Evolutionary conservation across 2,113 vertebrate species (phyloP).

Genomic region (Galemys pyrenaicus): DNA sequence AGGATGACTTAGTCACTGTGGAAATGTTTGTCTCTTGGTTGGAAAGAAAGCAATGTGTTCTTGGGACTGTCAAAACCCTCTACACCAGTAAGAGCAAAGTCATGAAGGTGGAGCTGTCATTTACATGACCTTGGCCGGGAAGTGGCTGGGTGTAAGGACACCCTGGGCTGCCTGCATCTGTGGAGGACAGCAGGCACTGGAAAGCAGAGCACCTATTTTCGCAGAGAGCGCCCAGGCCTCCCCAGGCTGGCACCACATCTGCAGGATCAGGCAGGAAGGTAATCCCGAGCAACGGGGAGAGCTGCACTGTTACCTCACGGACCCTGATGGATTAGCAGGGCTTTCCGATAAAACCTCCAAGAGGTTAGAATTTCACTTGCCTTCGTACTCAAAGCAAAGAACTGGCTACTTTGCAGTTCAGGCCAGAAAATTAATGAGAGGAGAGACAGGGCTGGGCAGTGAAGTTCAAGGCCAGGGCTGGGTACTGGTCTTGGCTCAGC

Average conservation of each 20-base stretch:
- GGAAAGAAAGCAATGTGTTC: background rate
- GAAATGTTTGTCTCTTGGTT: background rate
- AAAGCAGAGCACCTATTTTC: background rate
- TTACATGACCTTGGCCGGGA: background rate
- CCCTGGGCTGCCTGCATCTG: background rate
- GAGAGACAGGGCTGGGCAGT: background rate
- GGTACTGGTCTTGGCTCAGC: background rate
- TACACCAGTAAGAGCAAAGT: background rate
- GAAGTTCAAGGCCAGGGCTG: background rate
- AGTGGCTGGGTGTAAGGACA: background rate
- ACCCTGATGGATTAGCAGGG: slow-evolving; percentile 57
- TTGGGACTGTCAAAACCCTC: background rate
- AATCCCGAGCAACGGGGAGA: background rate
- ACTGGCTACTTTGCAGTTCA: background rate
- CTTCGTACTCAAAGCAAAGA: background rate
- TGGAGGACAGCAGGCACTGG: background rate
- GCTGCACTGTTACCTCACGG: slow-evolving; percentile 48
- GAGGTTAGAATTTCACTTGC: slow-evolving; percentile 37
- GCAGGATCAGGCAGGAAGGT: background rate
- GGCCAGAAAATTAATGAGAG: background rate
- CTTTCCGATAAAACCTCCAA: slow-evolving; percentile 55
- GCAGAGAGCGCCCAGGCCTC: background rate
- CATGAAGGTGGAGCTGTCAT: background rate
- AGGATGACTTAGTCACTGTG: background rate
- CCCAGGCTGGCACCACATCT: rapidly evolving